Evolutionary conservation across 2,797 vertebrate genomes (phyloP).

Genomic region (Microcaecilia unicolor): DNA sequence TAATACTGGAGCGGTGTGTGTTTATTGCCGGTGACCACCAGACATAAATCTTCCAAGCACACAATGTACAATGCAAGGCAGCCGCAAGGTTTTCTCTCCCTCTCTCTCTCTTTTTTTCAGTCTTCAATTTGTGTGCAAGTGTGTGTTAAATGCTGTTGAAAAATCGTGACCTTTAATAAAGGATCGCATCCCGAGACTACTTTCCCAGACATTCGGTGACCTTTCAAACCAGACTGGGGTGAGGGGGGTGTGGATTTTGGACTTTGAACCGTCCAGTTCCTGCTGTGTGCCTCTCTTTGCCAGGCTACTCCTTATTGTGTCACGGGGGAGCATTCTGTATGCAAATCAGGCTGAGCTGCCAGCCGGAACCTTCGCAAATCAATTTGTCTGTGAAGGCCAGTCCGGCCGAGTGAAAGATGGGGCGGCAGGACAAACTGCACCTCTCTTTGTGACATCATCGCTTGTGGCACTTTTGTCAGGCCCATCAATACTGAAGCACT

Average conservation of each 20-base stretch:
- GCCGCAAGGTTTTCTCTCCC: slow-evolving; percentile 18
- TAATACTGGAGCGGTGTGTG: slow-evolving; percentile 50
- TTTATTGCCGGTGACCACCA: slow-evolving; percentile 65
- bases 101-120: slow-evolving; percentile 5
- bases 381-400: slow-evolving; percentile 92
- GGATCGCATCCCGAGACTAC: slow-evolving; percentile 81
- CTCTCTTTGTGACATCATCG: slow-evolving; percentile 66
- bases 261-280: slow-evolving; percentile 79
- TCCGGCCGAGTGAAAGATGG: slow-evolving; percentile 70
- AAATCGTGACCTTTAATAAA: slow-evolving; percentile 95
- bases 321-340: slow-evolving; percentile 71
- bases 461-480: slow-evolving; percentile 46
- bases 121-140: slow-evolving; percentile 60
- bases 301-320: slow-evolving; percentile 75
- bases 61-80: slow-evolving; percentile 49
- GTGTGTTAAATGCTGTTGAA: slow-evolving; percentile 76
- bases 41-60: slow-evolving; percentile 60
- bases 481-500: slow-evolving; percentile 36
- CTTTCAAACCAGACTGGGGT: slow-evolving; percentile 92
- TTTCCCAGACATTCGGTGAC: slow-evolving; percentile 93
- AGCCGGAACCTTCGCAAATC: slow-evolving; percentile 93
- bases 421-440: slow-evolving; percentile 63
- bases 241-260: slow-evolving; percentile 67
- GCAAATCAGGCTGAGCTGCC: slow-evolving; percentile 82
- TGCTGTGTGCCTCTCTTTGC: slow-evolving; percentile 73